phyloP scores from a whole-genome alignment of 2,113 vertebrate genomes.

The Oncorhynchus nerka region DNA sequence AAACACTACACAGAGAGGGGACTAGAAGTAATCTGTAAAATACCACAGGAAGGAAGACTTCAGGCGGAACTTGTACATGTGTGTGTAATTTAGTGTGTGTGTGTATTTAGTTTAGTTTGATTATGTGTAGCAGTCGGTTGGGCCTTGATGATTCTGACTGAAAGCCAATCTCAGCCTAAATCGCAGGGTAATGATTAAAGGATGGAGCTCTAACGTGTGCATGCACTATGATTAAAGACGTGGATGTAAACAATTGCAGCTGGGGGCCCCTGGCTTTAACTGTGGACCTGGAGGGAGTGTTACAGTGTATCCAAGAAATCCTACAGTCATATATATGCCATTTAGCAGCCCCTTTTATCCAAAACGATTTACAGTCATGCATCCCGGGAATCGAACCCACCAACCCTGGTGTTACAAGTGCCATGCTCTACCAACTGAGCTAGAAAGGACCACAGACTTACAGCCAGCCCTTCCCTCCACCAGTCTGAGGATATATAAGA shows the following conservation, averaged over 20 bases:
- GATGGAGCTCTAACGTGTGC: conserved; percentile 10
- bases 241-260: conserved; percentile 49
- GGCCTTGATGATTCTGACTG: background rate
- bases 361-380: background rate
- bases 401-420: too few relatives aligned
- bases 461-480: conserved; percentile 5
- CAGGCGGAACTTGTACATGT: conserved; percentile 26
- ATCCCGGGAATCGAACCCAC: too few relatives aligned
- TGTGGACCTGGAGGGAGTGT: background rate
- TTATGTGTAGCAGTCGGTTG: background rate
- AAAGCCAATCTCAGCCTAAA: background rate
- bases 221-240: background rate
- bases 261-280: conserved; percentile 23
- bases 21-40: conserved; percentile 32
- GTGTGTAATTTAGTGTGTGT: conserved; percentile 21
- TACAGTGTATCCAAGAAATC: background rate
- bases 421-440: too few relatives aligned
- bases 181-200: conserved; percentile 36
- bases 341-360: too few relatives aligned
- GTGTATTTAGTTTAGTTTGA: background rate
- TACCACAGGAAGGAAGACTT: conserved; percentile 29
- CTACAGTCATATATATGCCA: background rate
- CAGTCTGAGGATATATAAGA: conserved; percentile 2
- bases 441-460: conserved; percentile 18
- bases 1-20: conserved; percentile 31